These are phyloP conservation scores for Lutraria rhynchaena DNA, from an alignment of 1,140 invertebrate genomes.

Conservation along the genomic window DNA sequence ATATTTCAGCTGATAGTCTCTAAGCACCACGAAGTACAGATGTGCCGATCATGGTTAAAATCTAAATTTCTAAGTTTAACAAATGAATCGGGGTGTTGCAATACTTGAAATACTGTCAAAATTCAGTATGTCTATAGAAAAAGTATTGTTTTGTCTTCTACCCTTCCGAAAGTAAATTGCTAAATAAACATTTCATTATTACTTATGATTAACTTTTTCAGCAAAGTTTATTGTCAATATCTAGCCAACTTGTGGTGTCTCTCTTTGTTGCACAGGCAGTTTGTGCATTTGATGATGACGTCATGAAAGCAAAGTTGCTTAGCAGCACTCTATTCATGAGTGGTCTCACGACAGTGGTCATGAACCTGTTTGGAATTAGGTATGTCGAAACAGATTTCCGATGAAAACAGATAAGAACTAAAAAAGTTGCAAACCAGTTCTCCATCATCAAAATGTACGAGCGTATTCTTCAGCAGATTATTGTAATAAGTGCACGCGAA, in stretches of 20 bases:
- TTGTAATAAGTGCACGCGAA: not conserved
- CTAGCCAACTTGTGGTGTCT: conserved; percentile 51
- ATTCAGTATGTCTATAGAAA: too few relatives aligned
- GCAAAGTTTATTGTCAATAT: conserved; percentile 61
- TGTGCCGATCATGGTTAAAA: too few relatives aligned
- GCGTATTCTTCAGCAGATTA: not conserved
- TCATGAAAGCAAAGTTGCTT: conserved; percentile 60
- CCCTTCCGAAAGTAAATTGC: too few relatives aligned
- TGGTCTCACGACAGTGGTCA: conserved; percentile 65
- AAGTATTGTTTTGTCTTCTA: too few relatives aligned
- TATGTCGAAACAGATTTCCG: conserved; percentile 6
- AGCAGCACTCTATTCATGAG: conserved; percentile 67
- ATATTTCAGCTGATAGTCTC: too few relatives aligned
- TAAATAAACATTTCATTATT: too few relatives aligned
- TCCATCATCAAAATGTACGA: too few relatives aligned
- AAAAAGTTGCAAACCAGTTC: too few relatives aligned
- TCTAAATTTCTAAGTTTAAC: too few relatives aligned
- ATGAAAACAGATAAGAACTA: not conserved
- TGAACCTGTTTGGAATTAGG: conserved; percentile 64
- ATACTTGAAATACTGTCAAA: too few relatives aligned
- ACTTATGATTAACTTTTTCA: conserved; percentile 18
- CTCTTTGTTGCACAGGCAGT: conserved; percentile 60
- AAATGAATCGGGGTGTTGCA: too few relatives aligned
- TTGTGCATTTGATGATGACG: conserved; percentile 58
- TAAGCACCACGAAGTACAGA: too few relatives aligned